These are phyloP conservation scores for Xenentodon cancila DNA, from an alignment of 2,797 vertebrate species.

Conservation along the genomic window DNA sequence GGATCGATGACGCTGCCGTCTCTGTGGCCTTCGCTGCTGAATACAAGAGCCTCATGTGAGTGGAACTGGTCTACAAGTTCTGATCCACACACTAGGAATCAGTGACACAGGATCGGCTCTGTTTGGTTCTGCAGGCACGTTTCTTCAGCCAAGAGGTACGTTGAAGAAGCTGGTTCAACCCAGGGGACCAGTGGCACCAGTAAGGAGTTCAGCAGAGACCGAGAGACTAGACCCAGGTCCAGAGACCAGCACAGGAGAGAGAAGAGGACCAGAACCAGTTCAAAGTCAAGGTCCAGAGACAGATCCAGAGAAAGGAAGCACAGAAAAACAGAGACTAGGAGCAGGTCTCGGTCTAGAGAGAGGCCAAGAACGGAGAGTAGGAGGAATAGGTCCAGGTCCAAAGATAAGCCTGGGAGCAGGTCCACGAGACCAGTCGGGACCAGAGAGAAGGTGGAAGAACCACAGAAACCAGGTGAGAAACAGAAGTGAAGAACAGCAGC, in stretches of 20 bases:
- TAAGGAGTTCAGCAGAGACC: slow-evolving; percentile 4
- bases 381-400: neutral
- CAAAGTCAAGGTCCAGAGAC: slow-evolving; percentile 8
- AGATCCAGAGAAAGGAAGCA: neutral
- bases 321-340: neutral
- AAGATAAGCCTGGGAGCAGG: slow-evolving; percentile 2
- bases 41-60: slow-evolving; percentile 76
- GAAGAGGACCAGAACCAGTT: slow-evolving; percentile 2
- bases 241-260: neutral
- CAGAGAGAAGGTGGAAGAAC: slow-evolving; percentile 2
- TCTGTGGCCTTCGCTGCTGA: slow-evolving; percentile 73
- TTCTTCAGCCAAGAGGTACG: slow-evolving; percentile 42
- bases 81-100: neutral
- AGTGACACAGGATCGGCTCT: neutral
- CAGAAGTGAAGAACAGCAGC: too few relatives aligned
- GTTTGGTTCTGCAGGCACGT: slow-evolving; percentile 44
- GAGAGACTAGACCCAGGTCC: neutral
- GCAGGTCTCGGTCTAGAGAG: neutral
- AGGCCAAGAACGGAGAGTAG: neutral
- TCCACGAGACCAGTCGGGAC: slow-evolving; percentile 12
- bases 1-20: slow-evolving; percentile 64
- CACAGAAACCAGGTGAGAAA: too few relatives aligned
- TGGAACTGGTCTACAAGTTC: neutral
- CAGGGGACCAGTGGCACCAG: neutral
- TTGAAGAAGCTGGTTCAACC: slow-evolving; percentile 25